Conservation (phyloP, 2,888 invertebrate species). For the Diaphora mendica region DNA sequence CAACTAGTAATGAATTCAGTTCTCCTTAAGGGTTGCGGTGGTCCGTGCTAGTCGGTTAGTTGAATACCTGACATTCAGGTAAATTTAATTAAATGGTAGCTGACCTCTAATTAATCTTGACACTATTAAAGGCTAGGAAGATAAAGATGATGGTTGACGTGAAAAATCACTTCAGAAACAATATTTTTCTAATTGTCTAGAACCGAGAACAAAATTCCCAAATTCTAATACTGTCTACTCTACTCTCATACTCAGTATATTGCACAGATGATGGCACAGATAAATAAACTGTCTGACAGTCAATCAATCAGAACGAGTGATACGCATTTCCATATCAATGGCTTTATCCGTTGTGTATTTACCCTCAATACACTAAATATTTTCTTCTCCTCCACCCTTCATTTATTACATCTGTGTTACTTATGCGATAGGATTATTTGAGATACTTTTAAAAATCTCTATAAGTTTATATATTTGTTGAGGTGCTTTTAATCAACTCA, state of each 20-base stretch:
- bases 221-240: neutral
- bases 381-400: slow-evolving; percentile 3
- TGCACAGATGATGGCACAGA: neutral
- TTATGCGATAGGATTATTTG: neutral
- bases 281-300: slow-evolving; percentile 31
- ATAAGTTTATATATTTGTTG: neutral
- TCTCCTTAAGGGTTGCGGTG: too few species aligned
- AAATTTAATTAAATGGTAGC: too few species aligned
- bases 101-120: too few species aligned
- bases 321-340: slow-evolving; percentile 26
- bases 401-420: neutral
- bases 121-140: too few species aligned
- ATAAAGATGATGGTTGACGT: too few species aligned
- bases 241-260: neutral
- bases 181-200: too few species aligned
- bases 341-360: slow-evolving; percentile 14
- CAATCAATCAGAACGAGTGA: slow-evolving; percentile 21
- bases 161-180: too few species aligned
- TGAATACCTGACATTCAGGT: too few species aligned
- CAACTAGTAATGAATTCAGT: too few species aligned
- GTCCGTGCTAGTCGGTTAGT: too few species aligned
- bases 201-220: neutral
- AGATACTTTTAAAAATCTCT: neutral
- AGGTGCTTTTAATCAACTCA: neutral
- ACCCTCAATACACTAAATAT: slow-evolving; percentile 6